A percentile compares a stretch with the other conserved stretches of the same genome.
Evolutionary conservation across 2,888 invertebrate genomes (phyloP).

Genomic region (Tubulanus polymorphus): DNA sequence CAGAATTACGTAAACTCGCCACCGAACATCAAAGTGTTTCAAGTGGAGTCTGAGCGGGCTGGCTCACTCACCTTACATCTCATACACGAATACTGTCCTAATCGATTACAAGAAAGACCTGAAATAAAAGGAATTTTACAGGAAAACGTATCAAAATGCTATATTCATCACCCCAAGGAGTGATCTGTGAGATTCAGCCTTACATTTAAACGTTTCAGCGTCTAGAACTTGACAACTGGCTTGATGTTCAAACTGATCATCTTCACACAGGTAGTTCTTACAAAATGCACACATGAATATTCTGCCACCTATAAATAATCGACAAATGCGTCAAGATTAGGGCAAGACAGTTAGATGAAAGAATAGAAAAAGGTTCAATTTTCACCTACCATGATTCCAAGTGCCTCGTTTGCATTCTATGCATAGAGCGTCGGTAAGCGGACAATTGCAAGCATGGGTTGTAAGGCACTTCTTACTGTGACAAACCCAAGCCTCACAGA

Average conservation of each 20-base stretch:
- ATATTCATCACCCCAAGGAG: too few species aligned
- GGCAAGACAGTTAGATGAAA: background rate
- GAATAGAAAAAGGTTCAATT: background rate
- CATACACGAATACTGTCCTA: conserved; percentile 92
- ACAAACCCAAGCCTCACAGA: conserved; percentile 96
- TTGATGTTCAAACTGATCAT: conserved; percentile 96
- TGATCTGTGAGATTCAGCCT: conserved; percentile 40
- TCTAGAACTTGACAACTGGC: conserved; percentile 89
- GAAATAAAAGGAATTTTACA: conserved; percentile 32
- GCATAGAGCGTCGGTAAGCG: conserved; percentile 81
- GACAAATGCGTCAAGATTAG: background rate
- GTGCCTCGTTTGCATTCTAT: conserved; percentile 89
- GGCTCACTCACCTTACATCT: conserved; percentile 71
- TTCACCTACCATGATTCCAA: conserved; percentile 79
- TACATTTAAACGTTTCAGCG: conserved; percentile 91
- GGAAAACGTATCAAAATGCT: too few species aligned
- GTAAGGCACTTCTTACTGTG: conserved; percentile 89
- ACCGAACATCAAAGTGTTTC: too few species aligned
- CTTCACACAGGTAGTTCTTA: conserved; percentile 78
- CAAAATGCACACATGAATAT: conserved; percentile 87
- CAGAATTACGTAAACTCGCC: background rate
- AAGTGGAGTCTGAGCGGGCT: too few species aligned
- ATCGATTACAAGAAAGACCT: conserved; percentile 89
- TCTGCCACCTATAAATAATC: conserved; percentile 50
- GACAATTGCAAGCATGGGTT: conserved; percentile 86